Evolutionary conservation across 2,797 vertebrate genomes (phyloP).

Genomic region (Euthynnus affinis): DNA sequence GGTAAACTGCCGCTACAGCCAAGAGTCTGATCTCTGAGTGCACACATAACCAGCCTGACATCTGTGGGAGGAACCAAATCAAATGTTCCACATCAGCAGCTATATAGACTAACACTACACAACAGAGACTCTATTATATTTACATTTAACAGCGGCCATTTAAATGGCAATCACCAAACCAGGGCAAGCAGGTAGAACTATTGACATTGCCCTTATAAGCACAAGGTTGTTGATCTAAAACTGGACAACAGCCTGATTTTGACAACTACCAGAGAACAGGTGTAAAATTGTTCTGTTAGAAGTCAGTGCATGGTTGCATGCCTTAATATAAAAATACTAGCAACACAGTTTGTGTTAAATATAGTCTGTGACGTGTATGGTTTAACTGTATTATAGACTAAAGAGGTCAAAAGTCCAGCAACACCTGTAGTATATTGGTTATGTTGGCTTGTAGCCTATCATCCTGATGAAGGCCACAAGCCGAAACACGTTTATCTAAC

Average conservation of each 20-base stretch:
- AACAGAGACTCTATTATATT: neutral
- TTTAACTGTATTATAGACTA: too few relatives aligned
- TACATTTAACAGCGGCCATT: neutral
- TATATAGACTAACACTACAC: neutral
- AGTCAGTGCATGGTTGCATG: neutral
- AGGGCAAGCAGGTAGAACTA: neutral
- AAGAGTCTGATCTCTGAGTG: conserved; percentile 26
- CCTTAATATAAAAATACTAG: too few relatives aligned
- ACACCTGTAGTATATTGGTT: too few relatives aligned
- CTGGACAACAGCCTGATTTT: neutral
- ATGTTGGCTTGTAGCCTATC: too few relatives aligned
- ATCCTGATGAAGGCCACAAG: too few relatives aligned
- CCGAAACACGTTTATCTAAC: too few relatives aligned
- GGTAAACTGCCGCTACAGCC: conserved; percentile 19
- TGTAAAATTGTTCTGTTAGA: neutral
- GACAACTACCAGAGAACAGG: neutral
- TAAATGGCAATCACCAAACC: neutral
- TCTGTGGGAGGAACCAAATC: conserved; percentile 7
- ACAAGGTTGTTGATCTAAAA: neutral
- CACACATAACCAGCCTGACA: neutral
- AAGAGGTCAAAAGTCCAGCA: too few relatives aligned
- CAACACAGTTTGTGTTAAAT: neutral
- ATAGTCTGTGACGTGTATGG: too few relatives aligned
- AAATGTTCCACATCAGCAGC: neutral
- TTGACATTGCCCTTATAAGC: neutral